These are phyloP conservation scores for Drosophila emarginata DNA, from an alignment of 2,888 invertebrate genomes.

Conservation along the genomic window DNA sequence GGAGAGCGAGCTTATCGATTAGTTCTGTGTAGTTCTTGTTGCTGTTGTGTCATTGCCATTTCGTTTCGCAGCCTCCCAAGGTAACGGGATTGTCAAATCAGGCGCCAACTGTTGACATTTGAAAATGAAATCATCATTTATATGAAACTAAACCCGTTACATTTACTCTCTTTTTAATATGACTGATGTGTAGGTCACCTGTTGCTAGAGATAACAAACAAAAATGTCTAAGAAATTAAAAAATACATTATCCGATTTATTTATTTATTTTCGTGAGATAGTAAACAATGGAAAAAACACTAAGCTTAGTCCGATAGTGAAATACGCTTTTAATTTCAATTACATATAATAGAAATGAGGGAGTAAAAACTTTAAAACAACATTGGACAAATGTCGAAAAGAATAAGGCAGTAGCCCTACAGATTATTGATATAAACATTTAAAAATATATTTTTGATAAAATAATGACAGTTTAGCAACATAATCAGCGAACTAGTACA, in stretches of 20 bases:
- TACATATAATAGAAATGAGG: no score
- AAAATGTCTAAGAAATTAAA: background rate
- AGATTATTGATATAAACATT: no score
- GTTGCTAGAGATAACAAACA: slow-evolving; percentile 10
- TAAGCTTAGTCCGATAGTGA: background rate
- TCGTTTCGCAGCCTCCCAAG: slow-evolving; percentile 39
- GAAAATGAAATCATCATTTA: slow-evolving; percentile 6
- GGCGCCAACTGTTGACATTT: slow-evolving; percentile 17
- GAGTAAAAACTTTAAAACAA: no score
- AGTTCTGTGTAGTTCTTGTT: slow-evolving; percentile 52
- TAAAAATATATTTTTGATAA: no score
- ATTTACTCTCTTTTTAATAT: background rate
- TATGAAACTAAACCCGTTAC: slow-evolving; percentile 32
- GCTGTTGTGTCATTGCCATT: slow-evolving; percentile 34
- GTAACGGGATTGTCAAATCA: slow-evolving; percentile 1
- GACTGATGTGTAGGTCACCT: slow-evolving; percentile 6
- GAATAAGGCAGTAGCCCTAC: no score
- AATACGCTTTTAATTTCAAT: background rate
- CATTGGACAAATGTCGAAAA: no score
- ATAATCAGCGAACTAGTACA: no score
- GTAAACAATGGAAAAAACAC: background rate
- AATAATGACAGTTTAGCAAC: no score
- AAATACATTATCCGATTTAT: background rate
- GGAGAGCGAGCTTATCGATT: slow-evolving; percentile 55
- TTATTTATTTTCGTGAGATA: background rate